These are phyloP conservation scores for Dinocampus coccinellae DNA, from an alignment of 2,888 invertebrate species.

Conservation along the genomic window DNA sequence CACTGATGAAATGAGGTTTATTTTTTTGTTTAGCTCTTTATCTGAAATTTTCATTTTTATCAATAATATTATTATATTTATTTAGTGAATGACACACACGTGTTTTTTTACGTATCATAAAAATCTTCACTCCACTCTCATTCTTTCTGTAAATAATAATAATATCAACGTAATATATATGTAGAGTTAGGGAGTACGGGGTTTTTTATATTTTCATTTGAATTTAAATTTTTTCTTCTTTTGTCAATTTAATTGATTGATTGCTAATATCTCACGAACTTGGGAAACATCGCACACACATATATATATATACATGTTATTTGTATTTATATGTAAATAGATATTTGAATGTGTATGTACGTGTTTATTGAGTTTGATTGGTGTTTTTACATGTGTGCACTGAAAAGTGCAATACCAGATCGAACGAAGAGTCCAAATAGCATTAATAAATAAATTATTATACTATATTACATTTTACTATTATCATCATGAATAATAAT, in stretches of 20 bases:
- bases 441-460: not conserved
- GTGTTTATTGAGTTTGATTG: not conserved
- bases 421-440: conserved; percentile 21
- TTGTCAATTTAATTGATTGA: conserved; percentile 12
- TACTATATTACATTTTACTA: not conserved
- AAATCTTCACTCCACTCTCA: not conserved
- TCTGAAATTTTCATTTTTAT: not conserved
- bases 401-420: conserved; percentile 19
- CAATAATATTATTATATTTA: not conserved
- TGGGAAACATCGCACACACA: not conserved
- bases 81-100: not conserved
- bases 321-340: not conserved
- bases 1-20: conserved; percentile 23
- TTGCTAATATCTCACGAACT: conserved; percentile 25
- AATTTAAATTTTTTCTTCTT: not conserved
- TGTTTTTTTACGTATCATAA: not conserved
- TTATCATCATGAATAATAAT: conserved; percentile 5
- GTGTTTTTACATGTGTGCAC: not conserved
- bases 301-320: not conserved
- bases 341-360: not conserved
- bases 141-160: not conserved
- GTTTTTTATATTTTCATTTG: not conserved
- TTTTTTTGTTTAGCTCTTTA: not conserved
- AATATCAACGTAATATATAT: not conserved
- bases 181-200: not conserved